Evolutionary conservation across 2,888 invertebrate genomes (phyloP).

Genomic region (Nymphalis urticae): DNA sequence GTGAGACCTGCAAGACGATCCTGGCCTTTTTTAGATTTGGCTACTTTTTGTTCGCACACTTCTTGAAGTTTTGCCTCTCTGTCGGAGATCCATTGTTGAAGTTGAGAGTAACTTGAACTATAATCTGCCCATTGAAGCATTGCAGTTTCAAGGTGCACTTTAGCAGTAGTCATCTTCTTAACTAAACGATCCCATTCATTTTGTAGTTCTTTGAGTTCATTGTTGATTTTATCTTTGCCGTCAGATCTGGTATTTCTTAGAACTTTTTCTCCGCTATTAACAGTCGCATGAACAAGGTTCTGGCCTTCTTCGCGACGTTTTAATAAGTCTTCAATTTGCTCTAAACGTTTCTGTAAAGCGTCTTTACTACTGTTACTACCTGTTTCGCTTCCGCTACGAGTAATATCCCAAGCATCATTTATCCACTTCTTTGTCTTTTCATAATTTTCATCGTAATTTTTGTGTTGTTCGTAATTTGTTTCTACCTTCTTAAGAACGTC

Average conservation of each 20-base stretch:
- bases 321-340: constrained; percentile 89
- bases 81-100: constrained; percentile 97
- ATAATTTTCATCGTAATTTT: constrained; percentile 88
- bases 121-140: constrained; percentile 98
- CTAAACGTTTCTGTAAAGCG: constrained; percentile 89
- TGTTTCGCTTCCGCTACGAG: constrained; percentile 90
- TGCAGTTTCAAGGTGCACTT: constrained; percentile 94
- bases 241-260: constrained; percentile 93
- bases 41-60: constrained; percentile 91
- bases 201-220: constrained; percentile 93
- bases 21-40: constrained; percentile 89
- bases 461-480: constrained; percentile 92
- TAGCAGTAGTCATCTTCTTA: constrained; percentile 94
- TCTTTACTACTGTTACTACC: constrained; percentile 90
- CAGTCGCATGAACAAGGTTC: constrained; percentile 91
- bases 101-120: constrained; percentile 94
- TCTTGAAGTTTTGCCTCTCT: constrained; percentile 95
- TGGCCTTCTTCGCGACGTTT: constrained; percentile 93
- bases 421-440: constrained; percentile 92
- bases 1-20: constrained; percentile 86
- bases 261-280: constrained; percentile 95
- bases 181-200: constrained; percentile 95
- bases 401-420: constrained; percentile 90
- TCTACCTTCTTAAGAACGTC: constrained; percentile 95
- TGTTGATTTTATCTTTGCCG: constrained; percentile 92